phyloP scores from a whole-genome alignment of 2,113 vertebrate genomes.

The zebrafish (Danio rerio) region DNA sequence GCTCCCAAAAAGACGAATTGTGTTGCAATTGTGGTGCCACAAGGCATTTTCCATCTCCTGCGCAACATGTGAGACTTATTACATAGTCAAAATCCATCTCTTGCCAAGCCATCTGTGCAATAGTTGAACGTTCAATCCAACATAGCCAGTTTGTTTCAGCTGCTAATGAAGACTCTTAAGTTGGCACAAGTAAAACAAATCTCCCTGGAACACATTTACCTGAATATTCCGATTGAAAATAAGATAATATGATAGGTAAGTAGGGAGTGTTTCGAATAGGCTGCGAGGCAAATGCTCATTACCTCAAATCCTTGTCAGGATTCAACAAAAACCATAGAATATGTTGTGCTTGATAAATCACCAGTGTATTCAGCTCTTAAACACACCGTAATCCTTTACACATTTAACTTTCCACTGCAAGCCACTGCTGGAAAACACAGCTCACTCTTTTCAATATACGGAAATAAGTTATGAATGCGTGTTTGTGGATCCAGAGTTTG shows the following conservation, averaged over 20 bases:
- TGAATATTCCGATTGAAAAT: neutral
- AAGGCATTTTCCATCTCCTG: constrained; percentile 62
- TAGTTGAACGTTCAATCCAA: neutral
- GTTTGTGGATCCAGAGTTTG: constrained; percentile 45
- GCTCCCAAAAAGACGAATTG: constrained; percentile 1
- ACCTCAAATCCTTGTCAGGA: neutral
- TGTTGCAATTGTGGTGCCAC: constrained; percentile 64
- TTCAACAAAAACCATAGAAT: neutral
- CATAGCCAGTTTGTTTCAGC: neutral
- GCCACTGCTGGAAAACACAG: constrained; percentile 49
- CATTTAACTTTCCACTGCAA: constrained; percentile 55
- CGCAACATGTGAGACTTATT: constrained; percentile 48
- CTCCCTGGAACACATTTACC: neutral
- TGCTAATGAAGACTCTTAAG: neutral
- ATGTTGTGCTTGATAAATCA: constrained; percentile 3
- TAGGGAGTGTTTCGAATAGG: constrained; percentile 14
- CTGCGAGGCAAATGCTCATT: neutral
- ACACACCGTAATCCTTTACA: neutral
- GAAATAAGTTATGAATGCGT: constrained; percentile 64
- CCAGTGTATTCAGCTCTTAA: constrained; percentile 37
- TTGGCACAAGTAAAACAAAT: neutral
- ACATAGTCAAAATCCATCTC: constrained; percentile 21
- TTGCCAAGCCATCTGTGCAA: neutral
- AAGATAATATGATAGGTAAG: neutral
- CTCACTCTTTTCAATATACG: constrained; percentile 67